Conservation (phyloP, 2,113 vertebrate species). For the Rhombomys opimus region DNA sequence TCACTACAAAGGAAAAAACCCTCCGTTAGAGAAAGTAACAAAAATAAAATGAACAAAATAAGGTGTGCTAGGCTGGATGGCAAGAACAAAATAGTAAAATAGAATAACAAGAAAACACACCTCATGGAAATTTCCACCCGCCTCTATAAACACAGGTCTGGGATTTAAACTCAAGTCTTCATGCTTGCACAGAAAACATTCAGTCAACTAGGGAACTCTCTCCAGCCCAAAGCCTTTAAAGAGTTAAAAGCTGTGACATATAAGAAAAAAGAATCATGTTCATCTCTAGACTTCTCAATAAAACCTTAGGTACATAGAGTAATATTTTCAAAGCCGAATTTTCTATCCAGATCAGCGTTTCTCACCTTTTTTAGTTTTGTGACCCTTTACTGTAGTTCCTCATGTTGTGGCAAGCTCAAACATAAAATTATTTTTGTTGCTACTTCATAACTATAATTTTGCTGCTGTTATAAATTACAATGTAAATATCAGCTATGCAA, state of each 20-base stretch:
- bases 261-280: not conserved
- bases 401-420: not conserved
- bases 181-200: not conserved
- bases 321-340: not conserved
- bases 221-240: not conserved
- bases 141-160: not conserved
- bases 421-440: not conserved
- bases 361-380: not conserved
- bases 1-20: not conserved
- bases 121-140: not conserved
- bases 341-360: not conserved
- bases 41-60: slow-evolving; percentile 11
- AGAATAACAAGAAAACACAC: not conserved
- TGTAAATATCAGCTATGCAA: not conserved
- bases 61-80: not conserved
- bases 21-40: not conserved
- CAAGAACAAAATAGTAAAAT: not conserved
- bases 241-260: not conserved
- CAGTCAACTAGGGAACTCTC: not conserved
- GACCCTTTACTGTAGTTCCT: not conserved
- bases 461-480: not conserved
- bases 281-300: not conserved
- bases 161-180: not conserved
- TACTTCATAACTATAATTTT: not conserved
- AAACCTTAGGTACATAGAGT: not conserved